Conservation (phyloP, 2,113 vertebrate species). For the Ceuthmochares aereus region DNA sequence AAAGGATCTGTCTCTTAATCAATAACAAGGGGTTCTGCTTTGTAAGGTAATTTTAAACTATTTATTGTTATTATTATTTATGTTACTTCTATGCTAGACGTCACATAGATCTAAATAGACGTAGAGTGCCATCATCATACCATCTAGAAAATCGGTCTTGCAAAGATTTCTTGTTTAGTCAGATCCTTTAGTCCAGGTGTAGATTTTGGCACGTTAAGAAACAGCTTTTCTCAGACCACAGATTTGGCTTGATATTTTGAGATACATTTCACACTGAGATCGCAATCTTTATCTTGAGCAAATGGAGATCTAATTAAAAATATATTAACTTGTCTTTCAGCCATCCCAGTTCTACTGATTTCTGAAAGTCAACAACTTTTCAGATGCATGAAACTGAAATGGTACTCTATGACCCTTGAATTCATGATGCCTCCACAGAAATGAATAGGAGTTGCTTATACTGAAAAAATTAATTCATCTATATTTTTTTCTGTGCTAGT, state of each 20-base stretch:
- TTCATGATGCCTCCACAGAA: neutral
- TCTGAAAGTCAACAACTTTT: slow-evolving; percentile 54
- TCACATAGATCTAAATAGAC: neutral
- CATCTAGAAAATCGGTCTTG: slow-evolving; percentile 3
- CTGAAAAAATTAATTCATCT: neutral
- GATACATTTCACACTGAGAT: slow-evolving; percentile 36
- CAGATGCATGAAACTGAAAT: slow-evolving; percentile 30
- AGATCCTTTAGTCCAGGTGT: slow-evolving; percentile 12
- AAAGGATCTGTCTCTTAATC: slow-evolving; percentile 18
- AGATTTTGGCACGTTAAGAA: slow-evolving; percentile 49
- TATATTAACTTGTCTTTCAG: slow-evolving; percentile 50
- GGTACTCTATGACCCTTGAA: slow-evolving; percentile 34
- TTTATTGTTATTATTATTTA: slow-evolving; percentile 28
- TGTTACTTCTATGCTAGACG: neutral
- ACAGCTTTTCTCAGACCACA: slow-evolving; percentile 45
- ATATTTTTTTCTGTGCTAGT: neutral
- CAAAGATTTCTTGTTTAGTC: slow-evolving; percentile 22
- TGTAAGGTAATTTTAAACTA: slow-evolving; percentile 30
- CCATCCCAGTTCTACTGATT: slow-evolving; percentile 19
- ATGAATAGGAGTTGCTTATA: slow-evolving; percentile 20
- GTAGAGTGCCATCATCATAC: neutral
- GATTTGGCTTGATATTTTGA: slow-evolving; percentile 42
- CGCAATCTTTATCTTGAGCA: slow-evolving; percentile 46
- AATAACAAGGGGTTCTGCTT: neutral
- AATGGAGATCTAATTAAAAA: slow-evolving; percentile 57